Evolutionary conservation across 2,888 invertebrate species (phyloP), one percentile per base, ranked within the genome.

Genomic region (Drosophila cracens): DNA sequence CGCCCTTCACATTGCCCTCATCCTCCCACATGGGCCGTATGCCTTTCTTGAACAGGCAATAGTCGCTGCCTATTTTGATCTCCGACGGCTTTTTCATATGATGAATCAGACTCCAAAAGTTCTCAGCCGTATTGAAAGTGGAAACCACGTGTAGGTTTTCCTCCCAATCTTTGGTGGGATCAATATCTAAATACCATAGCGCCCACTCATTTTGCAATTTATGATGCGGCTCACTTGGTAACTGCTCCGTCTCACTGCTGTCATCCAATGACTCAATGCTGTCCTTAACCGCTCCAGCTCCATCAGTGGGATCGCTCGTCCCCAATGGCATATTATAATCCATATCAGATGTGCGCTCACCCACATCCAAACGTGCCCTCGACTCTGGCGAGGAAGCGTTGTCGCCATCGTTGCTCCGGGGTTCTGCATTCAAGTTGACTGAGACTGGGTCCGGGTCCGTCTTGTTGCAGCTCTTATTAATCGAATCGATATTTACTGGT

Each of bases 181-280:
- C 98, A 89, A 96, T 97, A 93, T 99, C 99, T 92, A 96, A 98
- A 93, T 98, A 99, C 99, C 99, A 99, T 70, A 99, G 94, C 4
- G 98, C 98, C 99, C 99, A 99, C 62, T 95, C 95, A 93, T 97
- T 97, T 92, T 98, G 97, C 71, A 99, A 94, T 6, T 98, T 98
- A 94, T 99, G 98, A 93, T 98, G 98, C 76, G 95, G 95, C 66
- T 64, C 62, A 2, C 95, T 92, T 85, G 95, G 94, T 89, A 95
- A 95, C 64, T 65, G 57, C 10, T 65, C 31, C 13, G 25, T 7
- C 3, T 75, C 74, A 34, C 46, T 58, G 43, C 11, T 64, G 18
- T 7, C 56, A 16, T 31, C 18, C 25, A 21, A 1, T n/a, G 38
- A 2, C 5, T 18, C 59, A 27, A 25, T 33, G 48, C 48, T 49